Conservation (phyloP, 2,888 invertebrate genomes). For the Plebejus anna region DNA sequence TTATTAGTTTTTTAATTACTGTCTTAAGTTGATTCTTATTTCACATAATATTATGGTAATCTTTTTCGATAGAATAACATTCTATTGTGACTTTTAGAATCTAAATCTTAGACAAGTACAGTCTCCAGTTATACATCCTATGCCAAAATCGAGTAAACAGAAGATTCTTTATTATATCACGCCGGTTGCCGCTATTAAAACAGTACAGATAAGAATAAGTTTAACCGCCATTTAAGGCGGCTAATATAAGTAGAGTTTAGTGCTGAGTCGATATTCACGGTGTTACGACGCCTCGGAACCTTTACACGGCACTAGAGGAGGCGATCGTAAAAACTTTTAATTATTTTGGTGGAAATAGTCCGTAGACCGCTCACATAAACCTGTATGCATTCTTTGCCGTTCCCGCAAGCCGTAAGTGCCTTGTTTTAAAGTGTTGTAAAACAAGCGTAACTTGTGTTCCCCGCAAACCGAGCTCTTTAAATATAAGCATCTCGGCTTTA, state of each 20-base stretch:
- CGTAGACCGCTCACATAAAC: slow-evolving; percentile 69
- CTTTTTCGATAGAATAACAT: too few relatives aligned
- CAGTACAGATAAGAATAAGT: slow-evolving; percentile 21
- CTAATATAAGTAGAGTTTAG: slow-evolving; percentile 41
- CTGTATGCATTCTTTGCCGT: slow-evolving; percentile 59
- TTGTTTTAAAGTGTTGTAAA: slow-evolving; percentile 78
- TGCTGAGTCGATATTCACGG: slow-evolving; percentile 50
- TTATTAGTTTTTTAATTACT: too few relatives aligned
- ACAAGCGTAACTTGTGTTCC: slow-evolving; percentile 59
- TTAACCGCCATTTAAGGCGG: slow-evolving; percentile 38
- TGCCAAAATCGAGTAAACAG: neutral
- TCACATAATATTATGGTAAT: too few relatives aligned
- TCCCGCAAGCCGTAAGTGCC: slow-evolving; percentile 65
- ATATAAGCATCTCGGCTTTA: slow-evolving; percentile 49
- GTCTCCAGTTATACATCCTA: too few relatives aligned
- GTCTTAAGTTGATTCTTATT: too few relatives aligned
- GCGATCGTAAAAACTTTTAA: slow-evolving; percentile 75
- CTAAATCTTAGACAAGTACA: too few relatives aligned
- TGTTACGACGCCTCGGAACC: slow-evolving; percentile 50
- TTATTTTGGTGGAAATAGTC: slow-evolving; percentile 68
- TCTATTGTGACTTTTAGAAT: too few relatives aligned
- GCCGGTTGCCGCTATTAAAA: neutral
- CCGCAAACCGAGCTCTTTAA: slow-evolving; percentile 51
- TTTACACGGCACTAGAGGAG: slow-evolving; percentile 57
- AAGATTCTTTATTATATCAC: neutral